A percentile compares a stretch with the other conserved stretches of the same genome.
Conservation (phyloP, 2,888 invertebrate species). For the Cylindroiulus punctatus region DNA sequence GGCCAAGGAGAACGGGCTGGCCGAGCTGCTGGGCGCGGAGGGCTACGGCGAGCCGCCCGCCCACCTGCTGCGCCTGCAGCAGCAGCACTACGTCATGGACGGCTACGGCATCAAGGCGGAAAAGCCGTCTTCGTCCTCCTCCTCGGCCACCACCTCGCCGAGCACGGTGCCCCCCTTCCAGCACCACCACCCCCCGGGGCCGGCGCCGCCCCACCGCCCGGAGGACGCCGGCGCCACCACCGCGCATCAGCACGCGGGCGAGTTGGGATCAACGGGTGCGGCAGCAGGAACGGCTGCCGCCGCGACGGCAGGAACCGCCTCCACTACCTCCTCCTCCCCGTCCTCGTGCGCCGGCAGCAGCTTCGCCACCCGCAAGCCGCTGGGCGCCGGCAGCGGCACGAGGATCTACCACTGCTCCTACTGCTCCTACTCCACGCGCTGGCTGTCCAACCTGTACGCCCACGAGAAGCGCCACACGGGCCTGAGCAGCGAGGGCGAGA, state of each 20-base stretch:
- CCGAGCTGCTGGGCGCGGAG: constrained; percentile 51
- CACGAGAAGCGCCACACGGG: constrained; percentile 85
- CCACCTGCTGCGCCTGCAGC: constrained; percentile 67
- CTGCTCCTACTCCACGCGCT: constrained; percentile 88
- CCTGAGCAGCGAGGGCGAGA: constrained; percentile 62
- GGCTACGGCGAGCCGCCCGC: constrained; percentile 64
- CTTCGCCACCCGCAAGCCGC: constrained; percentile 48
- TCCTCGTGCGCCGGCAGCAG: constrained; percentile 35
- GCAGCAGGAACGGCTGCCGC: constrained; percentile 28
- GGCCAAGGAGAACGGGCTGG: constrained; percentile 69
- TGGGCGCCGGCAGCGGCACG: constrained; percentile 60
- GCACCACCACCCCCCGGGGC: neutral
- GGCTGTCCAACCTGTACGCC: constrained; percentile 88
- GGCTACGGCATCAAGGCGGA: constrained; percentile 51
- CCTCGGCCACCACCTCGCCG: constrained; percentile 55
- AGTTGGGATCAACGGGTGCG: constrained; percentile 58
- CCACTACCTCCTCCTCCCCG: constrained; percentile 54
- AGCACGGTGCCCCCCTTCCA: constrained; percentile 50
- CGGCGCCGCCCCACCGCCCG: constrained; percentile 17
- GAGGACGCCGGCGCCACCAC: constrained; percentile 10
- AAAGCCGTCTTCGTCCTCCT: constrained; percentile 49
- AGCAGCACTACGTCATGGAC: constrained; percentile 34
- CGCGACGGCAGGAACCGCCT: constrained; percentile 31
- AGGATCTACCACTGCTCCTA: constrained; percentile 88
- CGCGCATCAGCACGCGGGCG: constrained; percentile 57